Evolutionary conservation across 2,888 invertebrate species (phyloP), one percentile per base, ranked within the genome.

Genomic region (Cylloceria caligata): DNA sequence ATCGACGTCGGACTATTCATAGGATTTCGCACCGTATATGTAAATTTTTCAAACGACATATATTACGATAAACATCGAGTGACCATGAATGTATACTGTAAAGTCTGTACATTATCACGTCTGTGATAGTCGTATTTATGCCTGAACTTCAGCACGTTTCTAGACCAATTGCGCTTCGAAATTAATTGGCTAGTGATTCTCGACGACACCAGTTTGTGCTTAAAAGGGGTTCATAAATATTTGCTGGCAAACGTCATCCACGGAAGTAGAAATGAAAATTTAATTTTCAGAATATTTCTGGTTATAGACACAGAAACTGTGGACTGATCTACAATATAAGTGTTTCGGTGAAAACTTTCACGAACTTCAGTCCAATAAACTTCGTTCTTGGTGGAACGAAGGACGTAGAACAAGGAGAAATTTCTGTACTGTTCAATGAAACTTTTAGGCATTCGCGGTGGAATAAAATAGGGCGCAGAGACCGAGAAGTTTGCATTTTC

Each of bases 321-420:
- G 45, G 21, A 19, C 24, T 67, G 21, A 34, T 67, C 27, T 13
- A 30, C 30, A 67, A 67, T 75, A 13, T 21, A 19, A 21, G 2
- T 42, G 19, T 39, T 52, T 2, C 27, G 27, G 64, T 13, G 42
- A 27, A 19, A 27, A 42, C 34, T 30, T 57, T 57, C 30, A 3
- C 24, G 45, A 60, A 76, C 67, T 76, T 69, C 24, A 57, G 42
- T 57, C 60, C 21, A 57, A 68, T 60, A 19, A 7, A 60, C 60
- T 39, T 60, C n/a, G 21, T 16, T 60, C 36, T 16, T 60, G 24
- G 24, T 9, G 19, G 47, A 19, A 30, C 34, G 27, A 16, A 21
- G 36, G 24, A 42, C 19, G 42, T 45, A 60, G 68, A 60, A 24
- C 67, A n/a, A 9, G 36, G 36, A 6, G 45, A 21, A 47, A 47